phyloP scores from a whole-genome alignment of 2,797 vertebrate genomes.

The Denticeps clupeoides region DNA sequence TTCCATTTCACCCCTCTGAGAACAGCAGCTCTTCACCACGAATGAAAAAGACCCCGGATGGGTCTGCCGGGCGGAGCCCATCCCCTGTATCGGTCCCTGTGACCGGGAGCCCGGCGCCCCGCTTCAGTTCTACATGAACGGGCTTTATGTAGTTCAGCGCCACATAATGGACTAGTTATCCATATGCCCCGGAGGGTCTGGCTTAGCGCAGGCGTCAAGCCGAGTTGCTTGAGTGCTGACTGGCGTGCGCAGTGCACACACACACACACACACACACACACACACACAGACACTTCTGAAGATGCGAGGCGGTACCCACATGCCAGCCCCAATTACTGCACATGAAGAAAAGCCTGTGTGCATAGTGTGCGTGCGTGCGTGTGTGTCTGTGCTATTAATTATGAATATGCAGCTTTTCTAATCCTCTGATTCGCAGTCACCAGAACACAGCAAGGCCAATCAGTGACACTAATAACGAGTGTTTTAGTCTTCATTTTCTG shows the following conservation, averaged over 20 bases:
- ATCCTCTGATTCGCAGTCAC: background rate
- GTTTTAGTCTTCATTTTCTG: background rate
- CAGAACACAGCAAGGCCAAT: background rate
- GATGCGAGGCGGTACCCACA: background rate
- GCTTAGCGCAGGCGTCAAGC: background rate
- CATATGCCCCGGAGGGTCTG: background rate
- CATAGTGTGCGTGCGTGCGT: no score
- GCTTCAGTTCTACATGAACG: background rate
- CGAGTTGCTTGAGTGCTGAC: background rate
- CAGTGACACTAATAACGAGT: background rate
- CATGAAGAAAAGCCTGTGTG: background rate
- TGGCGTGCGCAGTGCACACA: no score
- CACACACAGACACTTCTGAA: background rate
- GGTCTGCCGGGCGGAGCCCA: no score
- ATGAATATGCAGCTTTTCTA: background rate
- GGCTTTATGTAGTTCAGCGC: no score
- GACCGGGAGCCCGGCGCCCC: background rate
- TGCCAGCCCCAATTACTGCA: background rate
- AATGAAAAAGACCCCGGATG: conserved; percentile 29
- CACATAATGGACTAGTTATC: background rate
- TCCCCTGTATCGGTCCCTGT: no score
- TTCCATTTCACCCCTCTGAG: conserved; percentile 23
- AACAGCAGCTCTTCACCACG: conserved; percentile 29
- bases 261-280: background rate
- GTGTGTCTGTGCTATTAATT: no score